Conservation (phyloP, 2,797 vertebrate genomes). For the Dromococcyx pavoninus region DNA sequence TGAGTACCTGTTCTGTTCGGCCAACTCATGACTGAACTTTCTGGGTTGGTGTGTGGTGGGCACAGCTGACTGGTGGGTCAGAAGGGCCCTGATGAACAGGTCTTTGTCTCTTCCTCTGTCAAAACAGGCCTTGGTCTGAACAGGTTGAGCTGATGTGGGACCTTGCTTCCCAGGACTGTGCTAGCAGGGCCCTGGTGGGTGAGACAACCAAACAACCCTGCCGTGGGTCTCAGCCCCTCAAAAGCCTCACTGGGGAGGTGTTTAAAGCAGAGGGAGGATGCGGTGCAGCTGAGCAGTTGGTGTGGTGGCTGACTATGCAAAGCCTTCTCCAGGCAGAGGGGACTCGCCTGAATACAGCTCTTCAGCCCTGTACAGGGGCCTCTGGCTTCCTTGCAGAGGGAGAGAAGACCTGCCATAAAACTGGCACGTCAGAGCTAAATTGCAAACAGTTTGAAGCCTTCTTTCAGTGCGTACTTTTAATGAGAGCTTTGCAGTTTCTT, state of each 20-base stretch:
- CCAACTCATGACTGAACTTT: background rate
- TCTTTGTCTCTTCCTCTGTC: background rate
- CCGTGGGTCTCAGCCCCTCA: too few relatives aligned
- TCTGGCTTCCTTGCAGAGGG: background rate
- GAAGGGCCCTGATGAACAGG: background rate
- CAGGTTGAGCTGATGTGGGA: accelerated
- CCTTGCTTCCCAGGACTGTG: background rate
- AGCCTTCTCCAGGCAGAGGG: background rate
- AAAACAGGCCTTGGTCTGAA: accelerated
- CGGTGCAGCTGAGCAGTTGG: accelerated
- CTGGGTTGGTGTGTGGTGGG: background rate
- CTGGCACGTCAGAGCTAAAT: accelerated
- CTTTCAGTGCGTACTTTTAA: background rate
- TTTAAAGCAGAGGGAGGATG: background rate
- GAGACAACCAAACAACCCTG: background rate
- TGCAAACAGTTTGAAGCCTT: background rate
- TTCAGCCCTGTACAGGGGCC: accelerated
- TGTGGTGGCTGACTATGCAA: background rate
- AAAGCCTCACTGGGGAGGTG: too few relatives aligned
- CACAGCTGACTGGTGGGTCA: background rate
- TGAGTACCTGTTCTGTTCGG: background rate
- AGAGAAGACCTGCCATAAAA: background rate
- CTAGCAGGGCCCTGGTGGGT: accelerated
- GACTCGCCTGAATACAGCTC: accelerated
- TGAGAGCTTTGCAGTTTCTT: background rate